Percentiles rank a stretch among this genome's conserved stretches.
Conservation (phyloP, 2,888 invertebrate genomes). For the Xestia c-nigrum region DNA sequence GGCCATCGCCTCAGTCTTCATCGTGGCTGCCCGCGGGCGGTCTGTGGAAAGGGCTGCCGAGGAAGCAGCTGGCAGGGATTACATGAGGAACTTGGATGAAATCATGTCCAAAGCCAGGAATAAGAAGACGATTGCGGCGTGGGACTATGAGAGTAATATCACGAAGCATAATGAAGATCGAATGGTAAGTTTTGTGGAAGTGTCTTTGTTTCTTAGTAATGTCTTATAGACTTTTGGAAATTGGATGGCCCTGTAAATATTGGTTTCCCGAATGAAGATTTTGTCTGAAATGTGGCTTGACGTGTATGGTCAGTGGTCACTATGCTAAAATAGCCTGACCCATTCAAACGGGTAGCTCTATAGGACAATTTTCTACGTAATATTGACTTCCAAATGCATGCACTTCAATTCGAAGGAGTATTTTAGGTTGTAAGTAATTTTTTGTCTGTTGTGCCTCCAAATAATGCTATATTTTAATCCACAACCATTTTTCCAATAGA, state of each 20-base stretch:
- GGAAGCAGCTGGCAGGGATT: constrained; percentile 90
- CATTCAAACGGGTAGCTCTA: no score
- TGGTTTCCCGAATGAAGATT: not conserved
- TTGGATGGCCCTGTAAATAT: not conserved
- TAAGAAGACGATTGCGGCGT: constrained; percentile 91
- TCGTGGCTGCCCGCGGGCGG: constrained; percentile 86
- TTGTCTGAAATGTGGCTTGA: no score
- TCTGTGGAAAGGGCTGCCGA: constrained; percentile 89
- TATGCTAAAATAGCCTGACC: no score
- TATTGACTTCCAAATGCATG: not conserved
- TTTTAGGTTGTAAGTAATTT: not conserved
- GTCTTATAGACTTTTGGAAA: not conserved
- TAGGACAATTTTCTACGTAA: not conserved
- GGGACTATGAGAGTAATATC: constrained; percentile 94
- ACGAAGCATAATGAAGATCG: constrained; percentile 92
- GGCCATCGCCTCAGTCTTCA: constrained; percentile 87
- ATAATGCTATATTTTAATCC: not conserved
- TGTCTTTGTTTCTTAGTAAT: not conserved
- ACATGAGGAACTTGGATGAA: constrained; percentile 91
- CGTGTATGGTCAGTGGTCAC: no score
- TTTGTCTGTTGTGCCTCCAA: no score
- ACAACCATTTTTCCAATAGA: not conserved
- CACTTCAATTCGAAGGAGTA: not conserved
- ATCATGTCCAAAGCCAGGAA: constrained; percentile 90
- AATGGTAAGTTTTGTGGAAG: constrained; percentile 73